These are phyloP conservation scores for Atractosteus spatula DNA, from an alignment of 2,113 vertebrate species.

Conservation along the genomic window DNA sequence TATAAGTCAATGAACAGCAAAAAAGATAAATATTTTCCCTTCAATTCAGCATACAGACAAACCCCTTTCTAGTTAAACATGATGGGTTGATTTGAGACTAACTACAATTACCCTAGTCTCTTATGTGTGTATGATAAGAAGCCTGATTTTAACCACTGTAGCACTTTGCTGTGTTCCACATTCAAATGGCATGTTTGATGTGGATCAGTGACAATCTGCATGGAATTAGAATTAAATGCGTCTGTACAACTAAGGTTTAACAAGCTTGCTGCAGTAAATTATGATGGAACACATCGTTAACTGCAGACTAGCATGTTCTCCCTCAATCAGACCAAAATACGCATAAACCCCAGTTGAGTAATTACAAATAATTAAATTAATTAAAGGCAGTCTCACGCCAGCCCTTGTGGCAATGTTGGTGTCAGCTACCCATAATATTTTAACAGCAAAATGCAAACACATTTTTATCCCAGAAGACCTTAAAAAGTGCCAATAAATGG, in stretches of 20 bases:
- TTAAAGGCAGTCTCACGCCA: conserved; percentile 79
- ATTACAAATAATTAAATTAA: conserved; percentile 96
- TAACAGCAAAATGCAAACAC: conserved; percentile 79
- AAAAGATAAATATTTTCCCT: conserved; percentile 20
- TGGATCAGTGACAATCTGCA: conserved; percentile 44
- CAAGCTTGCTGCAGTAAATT: conserved; percentile 64
- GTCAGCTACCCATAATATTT: conserved; percentile 80
- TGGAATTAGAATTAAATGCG: conserved; percentile 60
- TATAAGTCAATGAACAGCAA: neutral
- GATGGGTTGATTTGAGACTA: conserved; percentile 18
- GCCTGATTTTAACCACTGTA: neutral
- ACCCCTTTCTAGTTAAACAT: neutral
- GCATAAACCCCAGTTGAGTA: conserved; percentile 78
- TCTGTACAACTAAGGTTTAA: conserved; percentile 56
- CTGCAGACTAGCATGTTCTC: conserved; percentile 52
- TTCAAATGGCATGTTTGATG: conserved; percentile 49
- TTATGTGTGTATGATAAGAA: neutral
- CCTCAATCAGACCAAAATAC: conserved; percentile 67
- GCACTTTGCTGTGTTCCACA: conserved; percentile 7
- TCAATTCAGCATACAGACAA: neutral
- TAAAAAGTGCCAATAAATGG: conserved; percentile 67
- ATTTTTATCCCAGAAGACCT: conserved; percentile 34
- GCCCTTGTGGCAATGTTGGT: conserved; percentile 66
- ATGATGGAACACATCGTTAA: conserved; percentile 75
- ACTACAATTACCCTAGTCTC: neutral